Evolutionary conservation across 2,888 invertebrate species (phyloP).

Genomic region (Matsumyia berberina): DNA sequence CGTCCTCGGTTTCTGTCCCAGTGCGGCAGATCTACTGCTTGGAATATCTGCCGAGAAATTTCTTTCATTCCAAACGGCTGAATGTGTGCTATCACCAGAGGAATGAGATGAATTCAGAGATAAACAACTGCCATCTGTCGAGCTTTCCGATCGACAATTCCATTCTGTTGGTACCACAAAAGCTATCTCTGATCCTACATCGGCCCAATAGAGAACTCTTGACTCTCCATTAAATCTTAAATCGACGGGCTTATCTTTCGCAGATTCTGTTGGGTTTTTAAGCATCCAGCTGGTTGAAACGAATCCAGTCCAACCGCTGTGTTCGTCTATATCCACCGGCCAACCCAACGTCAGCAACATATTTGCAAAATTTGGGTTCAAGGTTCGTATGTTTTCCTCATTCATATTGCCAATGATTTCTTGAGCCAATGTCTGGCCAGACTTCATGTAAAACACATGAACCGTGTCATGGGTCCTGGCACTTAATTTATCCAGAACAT

Average conservation of each 20-base stretch:
- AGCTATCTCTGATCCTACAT: slow-evolving; percentile 96
- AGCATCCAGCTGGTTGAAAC: slow-evolving; percentile 93
- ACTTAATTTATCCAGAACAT: slow-evolving; percentile 93
- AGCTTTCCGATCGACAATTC: slow-evolving; percentile 84
- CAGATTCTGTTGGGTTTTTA: slow-evolving; percentile 79
- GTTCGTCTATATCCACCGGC: slow-evolving; percentile 93
- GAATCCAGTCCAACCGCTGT: slow-evolving; percentile 98
- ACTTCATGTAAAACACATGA: slow-evolving; percentile 96
- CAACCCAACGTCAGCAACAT: slow-evolving; percentile 92
- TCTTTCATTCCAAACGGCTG: slow-evolving; percentile 77
- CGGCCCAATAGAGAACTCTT: slow-evolving; percentile 97
- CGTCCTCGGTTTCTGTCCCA: slow-evolving; percentile 87
- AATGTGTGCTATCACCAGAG: slow-evolving; percentile 78
- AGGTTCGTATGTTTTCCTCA: slow-evolving; percentile 81
- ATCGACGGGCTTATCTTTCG: slow-evolving; percentile 85
- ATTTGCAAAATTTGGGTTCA: slow-evolving; percentile 86
- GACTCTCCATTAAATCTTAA: slow-evolving; percentile 92
- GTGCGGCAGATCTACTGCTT: slow-evolving; percentile 75
- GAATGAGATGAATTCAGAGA: slow-evolving; percentile 80
- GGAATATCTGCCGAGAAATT: slow-evolving; percentile 73
- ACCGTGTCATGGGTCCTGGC: slow-evolving; percentile 95
- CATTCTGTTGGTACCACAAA: slow-evolving; percentile 93
- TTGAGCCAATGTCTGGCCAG: slow-evolving; percentile 90
- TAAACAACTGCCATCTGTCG: slow-evolving; percentile 85
- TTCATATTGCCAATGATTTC: slow-evolving; percentile 89